A percentile compares a stretch with the other conserved stretches of the same genome.
Evolutionary conservation across 2,888 invertebrate genomes (phyloP).

Genomic region (Dynastes grantii): DNA sequence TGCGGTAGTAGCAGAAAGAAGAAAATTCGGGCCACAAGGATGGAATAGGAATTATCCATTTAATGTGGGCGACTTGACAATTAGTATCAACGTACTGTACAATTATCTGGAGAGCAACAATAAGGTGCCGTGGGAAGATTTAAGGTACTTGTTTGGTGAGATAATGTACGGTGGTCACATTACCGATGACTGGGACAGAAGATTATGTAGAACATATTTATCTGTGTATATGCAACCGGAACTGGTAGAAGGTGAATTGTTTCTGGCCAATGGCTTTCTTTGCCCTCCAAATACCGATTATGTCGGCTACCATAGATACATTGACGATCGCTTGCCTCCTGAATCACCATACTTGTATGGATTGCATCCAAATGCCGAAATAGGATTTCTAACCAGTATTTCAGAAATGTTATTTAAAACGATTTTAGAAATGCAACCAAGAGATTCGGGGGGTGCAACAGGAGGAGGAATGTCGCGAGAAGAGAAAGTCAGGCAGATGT

Average conservation of each 20-base stretch:
- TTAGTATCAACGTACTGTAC: slow-evolving; percentile 90
- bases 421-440: slow-evolving; percentile 92
- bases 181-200: slow-evolving; percentile 96
- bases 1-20: slow-evolving; percentile 92
- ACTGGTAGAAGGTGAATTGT: slow-evolving; percentile 89
- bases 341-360: slow-evolving; percentile 95
- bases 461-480: slow-evolving; percentile 84
- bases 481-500: slow-evolving; percentile 81
- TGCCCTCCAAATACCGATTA: slow-evolving; percentile 93
- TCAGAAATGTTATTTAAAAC: slow-evolving; percentile 89
- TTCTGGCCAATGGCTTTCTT: slow-evolving; percentile 87
- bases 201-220: slow-evolving; percentile 89
- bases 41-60: slow-evolving; percentile 90
- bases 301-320: slow-evolving; percentile 88
- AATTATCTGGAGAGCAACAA: slow-evolving; percentile 93
- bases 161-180: slow-evolving; percentile 99
- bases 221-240: slow-evolving; percentile 92
- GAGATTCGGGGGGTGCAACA: slow-evolving; percentile 82
- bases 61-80: slow-evolving; percentile 90
- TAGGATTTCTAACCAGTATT: slow-evolving; percentile 91
- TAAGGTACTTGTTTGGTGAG: slow-evolving; percentile 95
- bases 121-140: slow-evolving; percentile 94
- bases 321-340: slow-evolving; percentile 88
- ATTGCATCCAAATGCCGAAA: slow-evolving; percentile 95
- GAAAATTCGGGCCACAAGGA: slow-evolving; percentile 96